Conservation (phyloP, 2,888 invertebrate species). For the Lasius platythorax region DNA sequence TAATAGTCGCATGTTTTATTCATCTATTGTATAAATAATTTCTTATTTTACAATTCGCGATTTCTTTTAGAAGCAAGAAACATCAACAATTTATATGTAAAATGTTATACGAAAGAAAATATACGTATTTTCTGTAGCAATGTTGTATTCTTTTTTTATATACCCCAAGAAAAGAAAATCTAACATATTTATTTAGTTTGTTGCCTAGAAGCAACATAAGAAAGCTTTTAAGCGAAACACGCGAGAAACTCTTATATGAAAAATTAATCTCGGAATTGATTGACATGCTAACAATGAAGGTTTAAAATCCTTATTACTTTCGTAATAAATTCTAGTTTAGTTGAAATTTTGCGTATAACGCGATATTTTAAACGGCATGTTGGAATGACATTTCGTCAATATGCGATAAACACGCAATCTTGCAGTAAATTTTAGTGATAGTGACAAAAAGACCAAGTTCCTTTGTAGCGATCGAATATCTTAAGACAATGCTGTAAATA, state of each 20-base stretch:
- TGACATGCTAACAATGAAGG: background rate
- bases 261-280: constrained; percentile 22
- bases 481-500: background rate
- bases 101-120: background rate
- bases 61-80: background rate
- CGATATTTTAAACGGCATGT: background rate
- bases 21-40: background rate
- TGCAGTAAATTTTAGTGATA: background rate
- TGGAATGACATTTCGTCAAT: constrained; percentile 9
- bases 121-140: background rate
- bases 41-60: background rate
- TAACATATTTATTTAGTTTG: background rate
- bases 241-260: background rate
- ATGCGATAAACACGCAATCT: background rate
- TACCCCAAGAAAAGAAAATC: background rate
- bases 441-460: background rate
- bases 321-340: constrained; percentile 1
- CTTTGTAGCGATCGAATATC: background rate
- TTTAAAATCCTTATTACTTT: constrained; percentile 10
- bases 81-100: background rate
- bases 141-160: background rate
- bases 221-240: background rate
- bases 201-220: background rate
- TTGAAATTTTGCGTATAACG: background rate
- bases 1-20: background rate